A percentile compares a stretch with the other conserved stretches of the same genome.
phyloP scores from a whole-genome alignment of 2,113 vertebrate species.

The Morphnarchus princeps region DNA sequence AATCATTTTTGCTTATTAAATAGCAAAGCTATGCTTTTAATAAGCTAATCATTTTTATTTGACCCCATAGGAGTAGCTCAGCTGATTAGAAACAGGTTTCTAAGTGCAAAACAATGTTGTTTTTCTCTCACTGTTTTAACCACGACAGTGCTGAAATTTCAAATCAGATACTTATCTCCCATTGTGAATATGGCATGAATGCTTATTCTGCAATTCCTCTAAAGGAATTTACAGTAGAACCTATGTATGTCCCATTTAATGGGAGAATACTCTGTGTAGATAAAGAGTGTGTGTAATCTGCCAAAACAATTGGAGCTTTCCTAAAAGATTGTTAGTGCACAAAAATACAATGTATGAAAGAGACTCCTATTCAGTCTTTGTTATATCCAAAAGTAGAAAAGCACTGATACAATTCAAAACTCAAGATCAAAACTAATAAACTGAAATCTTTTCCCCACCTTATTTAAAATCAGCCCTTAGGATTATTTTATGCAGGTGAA shows the following conservation, averaged over 20 bases:
- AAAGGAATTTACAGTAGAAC: neutral
- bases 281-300: neutral
- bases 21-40: slow-evolving; percentile 82
- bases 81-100: slow-evolving; percentile 81
- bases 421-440: neutral
- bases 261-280: neutral
- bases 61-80: slow-evolving; percentile 79
- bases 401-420: neutral
- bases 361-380: neutral
- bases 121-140: slow-evolving; percentile 73
- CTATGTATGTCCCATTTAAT: neutral
- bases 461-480: neutral
- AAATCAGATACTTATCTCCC: slow-evolving; percentile 25
- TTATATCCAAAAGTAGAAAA: neutral
- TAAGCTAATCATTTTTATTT: slow-evolving; percentile 84
- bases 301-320: neutral
- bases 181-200: neutral
- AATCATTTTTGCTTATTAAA: slow-evolving; percentile 85
- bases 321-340: neutral
- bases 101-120: slow-evolving; percentile 73
- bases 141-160: slow-evolving; percentile 68
- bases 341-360: neutral
- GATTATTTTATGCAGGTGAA: neutral
- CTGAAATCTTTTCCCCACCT: neutral
- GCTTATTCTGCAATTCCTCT: slow-evolving; percentile 27